Base-by-base conservation (phyloP, 2,888 invertebrate species). In the Hypolimnas misippus region DNA sequence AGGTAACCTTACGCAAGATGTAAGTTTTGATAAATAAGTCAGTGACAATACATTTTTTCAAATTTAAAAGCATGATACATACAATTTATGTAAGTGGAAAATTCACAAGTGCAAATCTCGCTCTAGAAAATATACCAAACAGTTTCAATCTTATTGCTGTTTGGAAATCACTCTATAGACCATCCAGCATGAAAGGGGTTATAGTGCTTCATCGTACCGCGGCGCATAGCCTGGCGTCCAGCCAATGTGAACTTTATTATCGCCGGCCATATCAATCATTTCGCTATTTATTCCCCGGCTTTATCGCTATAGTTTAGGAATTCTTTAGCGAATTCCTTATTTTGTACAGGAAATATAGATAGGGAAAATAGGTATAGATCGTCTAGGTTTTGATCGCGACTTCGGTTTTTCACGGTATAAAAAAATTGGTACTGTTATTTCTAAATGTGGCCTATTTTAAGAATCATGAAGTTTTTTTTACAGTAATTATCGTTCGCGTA, bases 191-290 rank as follows among this genome's bases (percentile, higher is more conserved):
- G 33, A 59, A 59, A 59, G 25, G 54, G 53, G 54, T 35, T 55
- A 56, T 59, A 63, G 58, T 52, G 59, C 44, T 46, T 46, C 52
- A 44, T 44, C 46, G 59, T 33, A 35, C 58, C 25, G 40, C 6
- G 49, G 49, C 29, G 29, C 57, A 60, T 60, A 42, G 52, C 33
- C 67, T 70, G 70, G 70, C 68, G 60, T 54, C 56, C 64, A 46
- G 69, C 70, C 71, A 71, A 69, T 68, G 64, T 63, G 56, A 62
- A 61, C 68, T 69, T 68, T 69, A 71, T 71, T 71, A 72, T 72
- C 70, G 71, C 58, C 58, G 62, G 62, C 65, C 67, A 65, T 66
- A 65, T 65, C 63, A 68, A 66, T 65, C 63, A 65, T 66, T 63
- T 42, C 21, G 63, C 62, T 67, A 65, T 63, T 65, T 67, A 65